phyloP scores from a whole-genome alignment of 2,113 vertebrate genomes.

The Phylloscopus whistleri region DNA sequence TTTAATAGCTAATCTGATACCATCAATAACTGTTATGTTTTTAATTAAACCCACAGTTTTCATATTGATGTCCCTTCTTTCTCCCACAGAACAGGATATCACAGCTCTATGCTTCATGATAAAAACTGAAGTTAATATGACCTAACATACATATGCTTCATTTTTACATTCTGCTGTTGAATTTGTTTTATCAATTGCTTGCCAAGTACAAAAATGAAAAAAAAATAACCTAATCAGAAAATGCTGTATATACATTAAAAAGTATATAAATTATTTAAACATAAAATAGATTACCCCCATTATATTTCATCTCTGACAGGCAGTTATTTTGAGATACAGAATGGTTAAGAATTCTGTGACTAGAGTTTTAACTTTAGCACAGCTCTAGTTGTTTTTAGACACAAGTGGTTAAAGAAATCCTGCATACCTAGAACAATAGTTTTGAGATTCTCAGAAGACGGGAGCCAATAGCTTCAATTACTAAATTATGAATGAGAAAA shows the following conservation, averaged over 20 bases:
- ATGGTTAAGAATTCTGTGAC: neutral
- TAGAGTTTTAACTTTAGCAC: neutral
- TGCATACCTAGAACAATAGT: neutral
- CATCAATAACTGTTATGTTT: neutral
- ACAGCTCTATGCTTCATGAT: neutral
- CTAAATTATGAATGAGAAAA: constrained; percentile 35
- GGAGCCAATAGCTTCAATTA: neutral
- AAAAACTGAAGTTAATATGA: neutral
- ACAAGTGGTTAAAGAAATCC: neutral
- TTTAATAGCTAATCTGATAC: neutral
- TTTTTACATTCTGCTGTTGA: neutral
- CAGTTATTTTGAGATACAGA: neutral
- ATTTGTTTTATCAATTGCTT: neutral
- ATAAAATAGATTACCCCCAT: neutral
- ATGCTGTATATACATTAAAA: neutral
- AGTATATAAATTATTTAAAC: neutral
- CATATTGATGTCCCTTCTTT: neutral
- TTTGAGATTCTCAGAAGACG: neutral
- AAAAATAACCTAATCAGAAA: neutral
- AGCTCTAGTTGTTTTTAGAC: neutral
- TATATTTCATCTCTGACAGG: neutral
- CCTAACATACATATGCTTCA: neutral
- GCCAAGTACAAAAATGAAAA: neutral
- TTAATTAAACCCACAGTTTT: neutral
- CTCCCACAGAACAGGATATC: neutral